A percentile compares a stretch with the other conserved stretches of the same genome.
Conservation (phyloP, 2,113 vertebrate species). For the Nibea albiflora region DNA sequence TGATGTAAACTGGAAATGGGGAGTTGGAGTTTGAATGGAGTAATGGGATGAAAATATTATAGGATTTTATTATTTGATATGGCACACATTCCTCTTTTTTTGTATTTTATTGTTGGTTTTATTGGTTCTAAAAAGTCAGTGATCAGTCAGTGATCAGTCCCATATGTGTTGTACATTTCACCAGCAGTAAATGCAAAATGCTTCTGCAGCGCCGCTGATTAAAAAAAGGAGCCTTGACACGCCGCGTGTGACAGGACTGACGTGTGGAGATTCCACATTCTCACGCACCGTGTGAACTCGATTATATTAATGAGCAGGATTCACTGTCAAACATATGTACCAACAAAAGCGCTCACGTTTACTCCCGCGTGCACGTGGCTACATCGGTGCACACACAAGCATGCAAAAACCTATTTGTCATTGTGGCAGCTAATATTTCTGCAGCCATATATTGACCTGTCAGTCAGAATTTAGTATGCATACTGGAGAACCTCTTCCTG, state of each 20-base stretch:
- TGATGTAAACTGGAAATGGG: not conserved
- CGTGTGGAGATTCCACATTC: conserved; percentile 4
- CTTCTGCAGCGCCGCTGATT: conserved; percentile 7
- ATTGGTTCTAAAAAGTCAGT: not conserved
- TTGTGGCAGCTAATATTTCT: conserved; percentile 45
- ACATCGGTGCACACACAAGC: conserved; percentile 8
- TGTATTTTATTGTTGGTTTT: not conserved
- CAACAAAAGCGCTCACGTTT: conserved; percentile 12
- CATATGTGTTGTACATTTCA: not conserved
- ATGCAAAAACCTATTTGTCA: conserved; percentile 45
- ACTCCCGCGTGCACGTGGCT: conserved; percentile 15
- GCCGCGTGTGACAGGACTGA: conserved; percentile 27
- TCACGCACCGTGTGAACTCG: not conserved
- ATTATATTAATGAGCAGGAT: conserved; percentile 19
- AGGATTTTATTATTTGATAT: not conserved
- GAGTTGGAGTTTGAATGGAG: not conserved
- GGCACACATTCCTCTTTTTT: not conserved
- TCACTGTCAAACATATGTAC: conserved; percentile 5
- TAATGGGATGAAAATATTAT: not conserved
- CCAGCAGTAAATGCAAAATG: not conserved
- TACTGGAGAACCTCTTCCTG: not conserved
- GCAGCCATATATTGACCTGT: conserved; percentile 34
- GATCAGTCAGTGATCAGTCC: not conserved
- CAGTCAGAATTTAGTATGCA: conserved; percentile 37
- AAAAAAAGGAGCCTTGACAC: conserved; percentile 22